Evolutionary conservation across 2,888 invertebrate genomes (phyloP), one percentile per base, ranked within the genome.

Genomic region (Arctia plantaginis): DNA sequence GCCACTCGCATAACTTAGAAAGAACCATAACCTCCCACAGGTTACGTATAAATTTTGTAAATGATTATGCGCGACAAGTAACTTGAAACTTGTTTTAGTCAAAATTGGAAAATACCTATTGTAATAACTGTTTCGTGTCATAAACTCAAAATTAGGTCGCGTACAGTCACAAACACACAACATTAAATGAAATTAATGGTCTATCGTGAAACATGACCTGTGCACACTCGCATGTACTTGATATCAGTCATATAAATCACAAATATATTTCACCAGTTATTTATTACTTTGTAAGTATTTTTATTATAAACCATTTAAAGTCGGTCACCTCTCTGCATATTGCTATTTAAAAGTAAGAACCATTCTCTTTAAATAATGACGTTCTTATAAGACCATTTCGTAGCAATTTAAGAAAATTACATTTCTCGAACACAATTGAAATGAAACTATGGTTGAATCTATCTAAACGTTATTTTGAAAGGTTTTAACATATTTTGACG

Each of bases 401-500:
- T 3, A 39, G 35, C n/a, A 35, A 35, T 66, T 66, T 39, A 66
- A 66, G 39, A 66, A 41, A 41, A 39, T 27, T 41, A 44, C 44
- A 33, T 33, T 33, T 23, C 51, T 33, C 23, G 15, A 55, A 33
- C 23, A 33, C 30, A 69, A 30, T 69, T 67, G 27, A 27, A 67
- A 27, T 44, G n/a, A 67, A 66, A 35, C 64, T 64, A 23, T n/a
- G 13, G 20, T 39, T 35, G 13, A 66, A 66, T 35, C n/a, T 35
- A 66, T 6, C 8, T 65, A 20, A 20, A 39, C 18, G 13, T n/a
- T 66, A n/a, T n/a, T 66, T 66, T 39, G 15, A 23, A 65, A 65
- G 8, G n/a, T 55, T 69, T 55, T 23, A 68, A 55, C 39, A 69
- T 66, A 72, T 75, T 75, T 71, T 44, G 77, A 72, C 71, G 77